Evolutionary conservation across 1,140 invertebrate species (phyloP).

Genomic region (Lordiphosa mommai): DNA sequence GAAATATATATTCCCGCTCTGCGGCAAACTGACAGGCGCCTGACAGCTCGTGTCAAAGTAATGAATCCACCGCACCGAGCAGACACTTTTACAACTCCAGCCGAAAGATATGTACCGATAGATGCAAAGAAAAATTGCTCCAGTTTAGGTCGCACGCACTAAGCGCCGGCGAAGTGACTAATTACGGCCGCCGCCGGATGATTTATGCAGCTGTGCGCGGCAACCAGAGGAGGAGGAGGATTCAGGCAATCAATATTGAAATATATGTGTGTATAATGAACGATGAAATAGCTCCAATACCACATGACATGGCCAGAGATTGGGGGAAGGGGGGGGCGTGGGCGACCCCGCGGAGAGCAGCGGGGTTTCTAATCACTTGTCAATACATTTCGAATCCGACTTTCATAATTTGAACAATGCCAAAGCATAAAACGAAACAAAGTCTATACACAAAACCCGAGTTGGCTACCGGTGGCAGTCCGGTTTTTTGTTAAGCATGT

Average conservation of each 20-base stretch:
- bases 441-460: slow-evolving; percentile 52
- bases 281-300: too few relatives aligned
- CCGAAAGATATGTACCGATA: slow-evolving; percentile 18
- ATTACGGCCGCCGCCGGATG: slow-evolving; percentile 64
- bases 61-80: slow-evolving; percentile 76
- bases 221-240: slow-evolving; percentile 45
- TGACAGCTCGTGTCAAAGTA: slow-evolving; percentile 79
- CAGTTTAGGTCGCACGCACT: slow-evolving; percentile 39
- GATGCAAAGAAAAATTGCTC: slow-evolving; percentile 62
- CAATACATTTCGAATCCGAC: slow-evolving; percentile 40
- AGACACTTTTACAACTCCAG: slow-evolving; percentile 71
- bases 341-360: too few relatives aligned
- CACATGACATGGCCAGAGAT: slow-evolving; percentile 6
- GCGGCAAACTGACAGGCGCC: slow-evolving; percentile 76
- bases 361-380: slow-evolving; percentile 30
- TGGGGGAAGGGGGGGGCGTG: too few relatives aligned
- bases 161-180: slow-evolving; percentile 72
- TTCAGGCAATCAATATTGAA: slow-evolving; percentile 34
- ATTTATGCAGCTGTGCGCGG: slow-evolving; percentile 68
- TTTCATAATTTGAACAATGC: slow-evolving; percentile 40
- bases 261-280: neutral
- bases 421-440: slow-evolving; percentile 25
- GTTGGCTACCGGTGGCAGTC: slow-evolving; percentile 43
- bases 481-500: slow-evolving; percentile 26
- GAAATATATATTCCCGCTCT: slow-evolving; percentile 61